phyloP scores from a whole-genome alignment of 64 coral and sea anemone species.

The Dendrophyllia cribrosa region DNA sequence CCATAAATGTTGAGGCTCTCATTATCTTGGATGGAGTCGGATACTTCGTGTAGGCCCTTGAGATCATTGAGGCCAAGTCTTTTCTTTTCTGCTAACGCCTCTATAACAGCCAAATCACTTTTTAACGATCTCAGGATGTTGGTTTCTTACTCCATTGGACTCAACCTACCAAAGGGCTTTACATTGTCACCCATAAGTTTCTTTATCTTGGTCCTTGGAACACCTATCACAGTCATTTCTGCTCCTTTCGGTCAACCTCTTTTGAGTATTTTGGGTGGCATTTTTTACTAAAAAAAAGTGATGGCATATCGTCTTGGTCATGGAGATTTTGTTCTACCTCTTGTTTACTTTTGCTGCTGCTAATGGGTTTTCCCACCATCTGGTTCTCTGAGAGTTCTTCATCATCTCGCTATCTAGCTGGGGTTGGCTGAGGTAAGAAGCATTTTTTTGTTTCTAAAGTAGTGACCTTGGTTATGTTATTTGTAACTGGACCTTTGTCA shows the following conservation, averaged over 20 bases:
- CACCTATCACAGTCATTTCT: conserved; percentile 41
- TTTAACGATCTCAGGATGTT: conserved; percentile 3
- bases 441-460: too few species aligned
- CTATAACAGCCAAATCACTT: background rate
- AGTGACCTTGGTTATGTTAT: too few species aligned
- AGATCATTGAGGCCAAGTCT: background rate
- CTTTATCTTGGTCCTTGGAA: conserved; percentile 23
- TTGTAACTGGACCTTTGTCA: background rate
- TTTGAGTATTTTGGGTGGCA: conserved; percentile 48
- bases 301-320: background rate
- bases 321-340: background rate
- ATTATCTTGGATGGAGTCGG: conserved; percentile 27
- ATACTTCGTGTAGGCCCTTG: background rate
- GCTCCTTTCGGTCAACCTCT: conserved; percentile 38
- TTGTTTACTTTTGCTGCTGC: background rate
- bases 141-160: conserved; percentile 30
- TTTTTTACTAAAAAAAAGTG: conserved; percentile 39
- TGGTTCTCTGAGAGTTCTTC: too few species aligned
- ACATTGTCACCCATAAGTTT: conserved; percentile 12
- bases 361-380: background rate
- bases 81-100: conserved; percentile 25
- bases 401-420: too few species aligned
- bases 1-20: conserved; percentile 41
- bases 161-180: conserved; percentile 21
- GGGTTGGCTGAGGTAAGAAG: too few species aligned